phyloP scores from a whole-genome alignment of 2,888 invertebrate species.

The Nymphalis c-album region DNA sequence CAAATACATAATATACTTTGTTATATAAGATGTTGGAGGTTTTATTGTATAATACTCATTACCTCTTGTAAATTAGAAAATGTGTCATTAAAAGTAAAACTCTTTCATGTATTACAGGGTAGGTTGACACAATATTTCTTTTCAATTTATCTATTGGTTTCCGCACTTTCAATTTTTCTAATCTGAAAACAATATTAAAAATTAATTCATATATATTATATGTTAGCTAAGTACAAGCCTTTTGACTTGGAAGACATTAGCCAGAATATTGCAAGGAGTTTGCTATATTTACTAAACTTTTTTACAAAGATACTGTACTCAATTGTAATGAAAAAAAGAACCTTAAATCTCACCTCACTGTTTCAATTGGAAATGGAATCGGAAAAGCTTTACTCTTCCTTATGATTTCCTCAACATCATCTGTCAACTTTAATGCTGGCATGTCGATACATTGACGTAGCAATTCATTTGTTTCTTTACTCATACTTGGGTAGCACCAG shows the following conservation, averaged over 20 bases:
- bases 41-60: neutral
- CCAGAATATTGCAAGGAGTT: too few species aligned
- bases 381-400: conserved; percentile 53
- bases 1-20: too few species aligned
- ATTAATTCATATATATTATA: too few species aligned
- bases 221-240: too few species aligned
- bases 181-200: conserved; percentile 48
- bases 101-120: conserved; percentile 86
- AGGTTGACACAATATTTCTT: conserved; percentile 80
- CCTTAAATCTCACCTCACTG: conserved; percentile 44
- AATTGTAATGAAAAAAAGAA: neutral
- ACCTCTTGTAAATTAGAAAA: conserved; percentile 84
- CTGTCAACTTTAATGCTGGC: conserved; percentile 44
- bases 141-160: conserved; percentile 61
- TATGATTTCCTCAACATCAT: conserved; percentile 48
- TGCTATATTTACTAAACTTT: too few species aligned
- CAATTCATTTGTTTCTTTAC: conserved; percentile 70
- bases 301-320: too few species aligned
- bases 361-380: conserved; percentile 53
- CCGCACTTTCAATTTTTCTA: conserved; percentile 61
- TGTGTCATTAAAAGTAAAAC: conserved; percentile 82
- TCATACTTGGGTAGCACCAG: conserved; percentile 74
- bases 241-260: too few species aligned
- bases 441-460: conserved; percentile 60
- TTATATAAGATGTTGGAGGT: too few species aligned